phyloP scores from a whole-genome alignment of 2,888 invertebrate species.

The Bruchidius siliquastri region DNA sequence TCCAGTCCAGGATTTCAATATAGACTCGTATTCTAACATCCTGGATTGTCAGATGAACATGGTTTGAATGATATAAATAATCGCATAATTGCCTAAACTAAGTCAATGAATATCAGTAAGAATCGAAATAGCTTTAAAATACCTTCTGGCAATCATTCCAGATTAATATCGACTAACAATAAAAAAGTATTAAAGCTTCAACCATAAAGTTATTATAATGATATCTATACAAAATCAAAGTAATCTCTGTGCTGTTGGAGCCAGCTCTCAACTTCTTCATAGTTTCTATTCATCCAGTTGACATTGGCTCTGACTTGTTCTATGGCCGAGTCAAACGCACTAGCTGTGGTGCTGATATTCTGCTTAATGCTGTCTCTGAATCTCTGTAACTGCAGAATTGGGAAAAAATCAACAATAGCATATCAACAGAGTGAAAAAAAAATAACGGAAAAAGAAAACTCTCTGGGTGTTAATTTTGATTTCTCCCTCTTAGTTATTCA shows the following conservation, averaged over 20 bases:
- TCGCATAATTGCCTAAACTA: no score
- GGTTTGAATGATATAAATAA: no score
- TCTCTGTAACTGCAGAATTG: conserved; percentile 37
- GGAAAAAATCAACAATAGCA: conserved; percentile 5
- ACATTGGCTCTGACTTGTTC: conserved; percentile 54
- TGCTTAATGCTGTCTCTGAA: conserved; percentile 44
- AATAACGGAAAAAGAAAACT: no score
- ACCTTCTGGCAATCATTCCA: background rate
- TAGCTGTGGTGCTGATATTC: conserved; percentile 49
- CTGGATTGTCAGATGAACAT: no score
- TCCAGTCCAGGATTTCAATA: no score
- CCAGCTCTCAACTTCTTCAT: conserved; percentile 42
- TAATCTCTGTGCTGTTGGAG: conserved; percentile 33
- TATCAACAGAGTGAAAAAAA: background rate
- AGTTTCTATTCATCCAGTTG: conserved; percentile 55
- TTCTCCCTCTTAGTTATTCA: no score
- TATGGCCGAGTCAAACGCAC: conserved; percentile 52
- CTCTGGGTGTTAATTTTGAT: no score
- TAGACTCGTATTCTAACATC: no score
- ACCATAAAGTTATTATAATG: background rate
- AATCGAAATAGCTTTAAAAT: background rate
- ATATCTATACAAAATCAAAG: conserved; percentile 15
- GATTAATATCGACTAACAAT: background rate
- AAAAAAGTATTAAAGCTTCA: background rate
- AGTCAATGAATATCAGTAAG: background rate